Evolutionary conservation across 2,888 invertebrate genomes (phyloP).

Genomic region (Pristionchus mayeri): DNA sequence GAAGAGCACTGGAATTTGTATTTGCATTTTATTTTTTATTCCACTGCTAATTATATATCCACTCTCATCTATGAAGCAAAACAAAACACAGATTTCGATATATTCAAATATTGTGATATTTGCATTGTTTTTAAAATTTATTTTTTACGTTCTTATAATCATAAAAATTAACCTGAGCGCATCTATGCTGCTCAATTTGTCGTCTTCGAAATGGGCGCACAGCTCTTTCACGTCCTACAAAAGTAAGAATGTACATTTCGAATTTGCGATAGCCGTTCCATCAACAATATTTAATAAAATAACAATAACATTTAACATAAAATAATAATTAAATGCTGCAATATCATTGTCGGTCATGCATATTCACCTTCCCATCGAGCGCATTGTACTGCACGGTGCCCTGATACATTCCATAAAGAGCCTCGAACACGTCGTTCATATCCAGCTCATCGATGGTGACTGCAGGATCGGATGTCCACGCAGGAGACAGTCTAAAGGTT

Average conservation of each 20-base stretch:
- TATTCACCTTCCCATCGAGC: neutral
- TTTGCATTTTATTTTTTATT: no score
- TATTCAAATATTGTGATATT: no score
- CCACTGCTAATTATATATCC: no score
- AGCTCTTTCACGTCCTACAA: neutral
- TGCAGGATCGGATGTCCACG: neutral
- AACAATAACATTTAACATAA: no score
- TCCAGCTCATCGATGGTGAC: neutral
- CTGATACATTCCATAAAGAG: neutral
- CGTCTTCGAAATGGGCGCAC: neutral
- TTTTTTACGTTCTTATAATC: neutral
- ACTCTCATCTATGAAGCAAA: no score
- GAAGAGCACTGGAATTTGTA: slow-evolving; percentile 23
- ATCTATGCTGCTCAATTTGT: slow-evolving; percentile 5
- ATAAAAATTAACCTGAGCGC: slow-evolving; percentile 9
- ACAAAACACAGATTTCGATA: no score
- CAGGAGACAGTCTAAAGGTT: neutral
- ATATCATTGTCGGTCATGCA: no score
- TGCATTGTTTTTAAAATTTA: no score
- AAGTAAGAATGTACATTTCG: no score
- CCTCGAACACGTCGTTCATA: slow-evolving; percentile 24
- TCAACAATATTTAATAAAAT: no score
- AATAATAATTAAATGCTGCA: no score
- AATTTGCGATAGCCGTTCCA: no score
- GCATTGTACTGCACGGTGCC: slow-evolving; percentile 4